Evolutionary conservation across 2,888 invertebrate genomes (phyloP).

Genomic region (Eristalis pertinax): DNA sequence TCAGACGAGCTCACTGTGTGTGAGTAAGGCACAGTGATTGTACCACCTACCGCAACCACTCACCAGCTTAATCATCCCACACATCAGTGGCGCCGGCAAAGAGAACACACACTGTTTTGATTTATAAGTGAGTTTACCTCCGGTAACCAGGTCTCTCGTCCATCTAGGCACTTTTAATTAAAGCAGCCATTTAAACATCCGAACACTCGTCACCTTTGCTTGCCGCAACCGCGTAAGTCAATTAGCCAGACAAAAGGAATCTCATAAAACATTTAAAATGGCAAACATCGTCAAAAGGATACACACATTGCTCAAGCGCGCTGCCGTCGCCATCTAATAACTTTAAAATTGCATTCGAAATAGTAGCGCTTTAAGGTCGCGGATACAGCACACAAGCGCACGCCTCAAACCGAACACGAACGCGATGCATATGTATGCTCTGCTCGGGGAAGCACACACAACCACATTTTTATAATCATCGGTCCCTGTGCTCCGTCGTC

Average conservation of each 20-base stretch:
- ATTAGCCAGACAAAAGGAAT: neutral
- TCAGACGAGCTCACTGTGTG: no score
- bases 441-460: neutral
- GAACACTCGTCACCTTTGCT: neutral
- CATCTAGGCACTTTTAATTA: conserved; percentile 6
- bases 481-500: conserved; percentile 1
- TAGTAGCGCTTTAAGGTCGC: conserved; percentile 3
- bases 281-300: neutral
- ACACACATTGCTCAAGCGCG: neutral
- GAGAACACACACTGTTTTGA: no score
- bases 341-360: conserved; percentile 35
- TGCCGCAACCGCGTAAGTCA: neutral
- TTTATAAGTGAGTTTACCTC: neutral
- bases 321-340: conserved; percentile 27
- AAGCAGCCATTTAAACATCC: conserved; percentile 2
- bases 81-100: neutral
- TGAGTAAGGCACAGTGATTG: no score
- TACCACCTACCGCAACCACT: no score
- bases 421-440: neutral
- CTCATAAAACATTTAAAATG: neutral
- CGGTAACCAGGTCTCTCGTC: neutral
- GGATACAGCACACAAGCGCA: neutral
- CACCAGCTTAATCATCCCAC: no score
- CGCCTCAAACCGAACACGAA: neutral
- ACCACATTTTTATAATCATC: conserved; percentile 33